Base-by-base conservation (phyloP, 2,888 invertebrate species). In the Seladonia tumulorum region DNA sequence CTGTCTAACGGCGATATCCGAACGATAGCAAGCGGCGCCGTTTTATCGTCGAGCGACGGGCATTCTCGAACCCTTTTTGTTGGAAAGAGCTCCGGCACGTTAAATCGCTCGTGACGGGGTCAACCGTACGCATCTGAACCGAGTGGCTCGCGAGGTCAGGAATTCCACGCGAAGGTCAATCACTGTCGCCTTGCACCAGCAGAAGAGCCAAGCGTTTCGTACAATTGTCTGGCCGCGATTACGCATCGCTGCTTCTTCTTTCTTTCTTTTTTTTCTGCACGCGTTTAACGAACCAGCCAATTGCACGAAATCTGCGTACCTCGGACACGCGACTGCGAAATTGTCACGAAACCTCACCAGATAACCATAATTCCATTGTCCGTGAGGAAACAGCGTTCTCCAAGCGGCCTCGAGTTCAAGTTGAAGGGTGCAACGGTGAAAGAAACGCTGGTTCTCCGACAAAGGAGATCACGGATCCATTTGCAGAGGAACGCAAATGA, bases 141-240 rank as follows among this genome's bases (percentile, higher is more conserved):
- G 79, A 35, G 22, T 60, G 81, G 35, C 18, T 79, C 60, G 73
- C 5, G 79, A 73, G 90, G 90, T 91, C 91, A 86, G 57, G 88
- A 91, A 91, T 91, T 87, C 85, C 87, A 81, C 63, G 85, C 82
- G 81, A 81, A 86, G 89, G 91, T 90, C 91, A 90, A 90, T 90
- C 90, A 88, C 83, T 90, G 88, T 91, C 82, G 71, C 90, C 53
- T 90, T 81, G 81, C 80, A 87, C 82, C 82, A 76, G 39, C 74
- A 42, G 85, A 83, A 45, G 82, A 81, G 82, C 66, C 76, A 82
- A 86, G 68, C 81, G 71, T 90, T 91, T 90, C 83, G 80, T 79
- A 47, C 80, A 22, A 57, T 82, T 72, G 81, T 49, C 78, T n/a
- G 78, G 73, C 79, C 72, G 75, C 76, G 79, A 85, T 79, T 81